Evolutionary conservation across 2,113 vertebrate genomes (phyloP).

Genomic region (Chitala chitala): DNA sequence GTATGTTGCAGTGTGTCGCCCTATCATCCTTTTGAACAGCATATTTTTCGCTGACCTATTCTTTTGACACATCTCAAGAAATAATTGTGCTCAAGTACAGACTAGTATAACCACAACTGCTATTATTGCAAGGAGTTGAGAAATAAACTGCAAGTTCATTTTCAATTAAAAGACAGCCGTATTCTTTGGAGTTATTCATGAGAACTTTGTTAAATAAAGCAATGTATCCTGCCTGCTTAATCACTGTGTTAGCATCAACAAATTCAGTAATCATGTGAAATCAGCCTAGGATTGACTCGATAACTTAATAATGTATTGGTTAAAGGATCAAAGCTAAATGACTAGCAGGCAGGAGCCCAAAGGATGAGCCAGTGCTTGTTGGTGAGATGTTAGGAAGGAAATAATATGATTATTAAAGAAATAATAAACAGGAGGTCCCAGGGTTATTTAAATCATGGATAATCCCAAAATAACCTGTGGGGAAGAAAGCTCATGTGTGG

Average conservation of each 20-base stretch:
- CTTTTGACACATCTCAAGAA: not conserved
- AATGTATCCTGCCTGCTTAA: no score
- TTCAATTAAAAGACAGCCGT: not conserved
- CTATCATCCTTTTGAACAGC: not conserved
- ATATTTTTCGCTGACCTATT: not conserved
- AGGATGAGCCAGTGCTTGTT: no score
- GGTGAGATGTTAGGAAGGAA: no score
- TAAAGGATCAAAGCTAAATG: no score
- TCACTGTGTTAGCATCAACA: not conserved
- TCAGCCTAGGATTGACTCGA: no score
- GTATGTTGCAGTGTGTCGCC: not conserved
- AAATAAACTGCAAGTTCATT: conserved; percentile 4
- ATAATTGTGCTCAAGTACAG: conserved; percentile 15
- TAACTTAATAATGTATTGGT: no score
- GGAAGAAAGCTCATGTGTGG: no score
- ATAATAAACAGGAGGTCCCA: no score
- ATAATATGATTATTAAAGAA: no score
- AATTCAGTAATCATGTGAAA: not conserved
- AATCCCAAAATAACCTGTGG: no score
- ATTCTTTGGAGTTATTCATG: not conserved
- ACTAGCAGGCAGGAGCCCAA: no score
- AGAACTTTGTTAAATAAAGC: not conserved
- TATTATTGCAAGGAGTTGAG: not conserved
- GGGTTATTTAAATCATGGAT: no score
- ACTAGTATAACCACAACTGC: not conserved